Percentiles rank a stretch among this genome's conserved stretches.
These are phyloP conservation scores for Ceraclea dissimilis DNA, from an alignment of 2,888 invertebrate species.

Conservation along the genomic window DNA sequence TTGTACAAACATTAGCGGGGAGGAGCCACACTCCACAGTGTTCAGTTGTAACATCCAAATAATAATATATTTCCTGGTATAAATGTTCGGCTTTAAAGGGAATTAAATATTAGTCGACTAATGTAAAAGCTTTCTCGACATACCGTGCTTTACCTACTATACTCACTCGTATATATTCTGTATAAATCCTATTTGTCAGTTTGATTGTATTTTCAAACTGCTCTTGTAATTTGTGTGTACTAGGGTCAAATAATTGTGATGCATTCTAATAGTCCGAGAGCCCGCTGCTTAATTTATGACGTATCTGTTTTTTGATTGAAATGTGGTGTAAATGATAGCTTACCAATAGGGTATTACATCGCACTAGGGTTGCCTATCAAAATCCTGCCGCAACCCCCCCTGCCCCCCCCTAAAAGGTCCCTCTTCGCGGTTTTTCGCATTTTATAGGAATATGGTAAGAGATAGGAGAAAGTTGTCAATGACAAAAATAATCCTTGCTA, in stretches of 20 bases:
- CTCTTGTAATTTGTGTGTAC: not conserved
- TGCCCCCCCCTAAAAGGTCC: no score
- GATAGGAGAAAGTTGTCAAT: no score
- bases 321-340: no score
- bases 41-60: not conserved
- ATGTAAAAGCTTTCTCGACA: not conserved
- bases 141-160: not conserved
- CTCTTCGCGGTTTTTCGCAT: no score
- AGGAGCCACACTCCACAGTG: not conserved
- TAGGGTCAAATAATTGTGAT: not conserved
- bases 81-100: conserved; percentile 1
- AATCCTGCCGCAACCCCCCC: no score
- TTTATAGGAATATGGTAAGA: no score
- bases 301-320: no score
- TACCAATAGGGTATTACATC: no score
- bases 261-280: no score
- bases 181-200: not conserved
- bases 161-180: not conserved
- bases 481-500: no score
- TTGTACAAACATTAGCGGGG: not conserved
- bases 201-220: not conserved
- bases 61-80: not conserved
- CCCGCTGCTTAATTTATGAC: no score
- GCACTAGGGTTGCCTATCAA: no score
- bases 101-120: not conserved